A percentile compares a stretch with the other conserved stretches of the same genome.
Evolutionary conservation across 2,113 vertebrate species (phyloP).

Genomic region (Brachirus orientalis): DNA sequence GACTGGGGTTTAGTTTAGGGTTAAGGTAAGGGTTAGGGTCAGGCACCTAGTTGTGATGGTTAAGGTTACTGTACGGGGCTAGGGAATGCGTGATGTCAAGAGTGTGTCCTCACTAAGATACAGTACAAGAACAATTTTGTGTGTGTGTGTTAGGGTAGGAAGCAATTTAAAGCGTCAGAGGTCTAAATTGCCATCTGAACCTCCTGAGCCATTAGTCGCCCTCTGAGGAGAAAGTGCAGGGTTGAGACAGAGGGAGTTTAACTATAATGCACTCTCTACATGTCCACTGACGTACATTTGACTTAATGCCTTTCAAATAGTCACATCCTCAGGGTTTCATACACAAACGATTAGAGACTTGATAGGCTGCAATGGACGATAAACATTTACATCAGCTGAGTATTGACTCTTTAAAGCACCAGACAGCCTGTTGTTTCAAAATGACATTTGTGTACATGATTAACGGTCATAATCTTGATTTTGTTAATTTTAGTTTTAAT

Average conservation of each 20-base stretch:
- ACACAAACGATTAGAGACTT: slow-evolving; percentile 62
- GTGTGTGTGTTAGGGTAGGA: slow-evolving; percentile 34
- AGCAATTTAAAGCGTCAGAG: slow-evolving; percentile 51
- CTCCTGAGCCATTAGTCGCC: slow-evolving; percentile 37
- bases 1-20: too few relatives aligned
- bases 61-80: too few relatives aligned
- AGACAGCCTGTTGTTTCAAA: slow-evolving; percentile 29
- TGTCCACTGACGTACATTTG: slow-evolving; percentile 55
- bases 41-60: too few relatives aligned
- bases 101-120: too few relatives aligned
- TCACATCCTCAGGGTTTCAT: slow-evolving; percentile 46
- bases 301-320: slow-evolving; percentile 67
- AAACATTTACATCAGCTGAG: slow-evolving; percentile 52
- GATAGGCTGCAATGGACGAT: slow-evolving; percentile 22
- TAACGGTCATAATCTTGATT: not conserved
- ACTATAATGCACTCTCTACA: slow-evolving; percentile 32
- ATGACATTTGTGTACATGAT: slow-evolving; percentile 25
- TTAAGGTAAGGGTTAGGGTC: too few relatives aligned
- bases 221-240: slow-evolving; percentile 55
- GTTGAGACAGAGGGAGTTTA: slow-evolving; percentile 20
- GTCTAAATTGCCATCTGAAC: slow-evolving; percentile 55
- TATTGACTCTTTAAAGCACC: slow-evolving; percentile 38
- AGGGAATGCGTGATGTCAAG: too few relatives aligned
- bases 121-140: too few relatives aligned
- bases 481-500: too few relatives aligned